Evolutionary conservation across 2,797 vertebrate genomes (phyloP).

Genomic region (Poeciliopsis infans): DNA sequence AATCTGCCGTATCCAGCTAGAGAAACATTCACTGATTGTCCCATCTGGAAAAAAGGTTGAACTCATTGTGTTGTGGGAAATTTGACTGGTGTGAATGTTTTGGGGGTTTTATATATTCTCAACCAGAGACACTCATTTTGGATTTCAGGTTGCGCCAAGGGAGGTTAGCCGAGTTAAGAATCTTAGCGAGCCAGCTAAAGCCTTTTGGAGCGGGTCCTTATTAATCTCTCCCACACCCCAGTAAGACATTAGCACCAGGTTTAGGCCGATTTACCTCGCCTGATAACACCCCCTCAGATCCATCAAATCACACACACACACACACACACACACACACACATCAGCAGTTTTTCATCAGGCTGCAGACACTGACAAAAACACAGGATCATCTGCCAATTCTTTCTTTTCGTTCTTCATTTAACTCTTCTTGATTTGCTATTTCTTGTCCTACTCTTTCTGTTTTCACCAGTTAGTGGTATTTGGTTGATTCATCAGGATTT

Average conservation of each 20-base stretch:
- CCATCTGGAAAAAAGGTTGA: background rate
- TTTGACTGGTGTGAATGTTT: conserved; percentile 51
- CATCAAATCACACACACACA: conserved; percentile 63
- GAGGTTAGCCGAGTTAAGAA: conserved; percentile 93
- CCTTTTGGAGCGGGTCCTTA: conserved; percentile 89
- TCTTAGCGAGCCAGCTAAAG: conserved; percentile 90
- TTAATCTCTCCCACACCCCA: conserved; percentile 90
- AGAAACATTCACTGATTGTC: background rate
- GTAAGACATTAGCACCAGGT: conserved; percentile 91
- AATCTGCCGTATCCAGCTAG: background rate
- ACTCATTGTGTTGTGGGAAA: conserved; percentile 42
- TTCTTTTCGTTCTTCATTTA: background rate
- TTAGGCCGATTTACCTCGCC: conserved; percentile 89
- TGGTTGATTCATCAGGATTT: background rate
- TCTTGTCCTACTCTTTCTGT: background rate
- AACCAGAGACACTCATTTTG: conserved; percentile 69
- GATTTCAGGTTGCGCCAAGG: conserved; percentile 77
- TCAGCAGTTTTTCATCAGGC: conserved; percentile 29
- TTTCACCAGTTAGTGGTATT: background rate
- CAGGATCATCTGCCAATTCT: conserved; percentile 21
- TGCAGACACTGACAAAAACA: conserved; percentile 11
- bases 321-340: conserved; percentile 10
- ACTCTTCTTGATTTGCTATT: background rate
- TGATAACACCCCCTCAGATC: conserved; percentile 81
- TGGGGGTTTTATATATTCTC: conserved; percentile 21